A percentile compares a stretch with the other conserved stretches of the same genome.
Evolutionary conservation across 53 echinoderm and acorn worm species (phyloP).

Genomic region (Echinometra lucunter): DNA sequence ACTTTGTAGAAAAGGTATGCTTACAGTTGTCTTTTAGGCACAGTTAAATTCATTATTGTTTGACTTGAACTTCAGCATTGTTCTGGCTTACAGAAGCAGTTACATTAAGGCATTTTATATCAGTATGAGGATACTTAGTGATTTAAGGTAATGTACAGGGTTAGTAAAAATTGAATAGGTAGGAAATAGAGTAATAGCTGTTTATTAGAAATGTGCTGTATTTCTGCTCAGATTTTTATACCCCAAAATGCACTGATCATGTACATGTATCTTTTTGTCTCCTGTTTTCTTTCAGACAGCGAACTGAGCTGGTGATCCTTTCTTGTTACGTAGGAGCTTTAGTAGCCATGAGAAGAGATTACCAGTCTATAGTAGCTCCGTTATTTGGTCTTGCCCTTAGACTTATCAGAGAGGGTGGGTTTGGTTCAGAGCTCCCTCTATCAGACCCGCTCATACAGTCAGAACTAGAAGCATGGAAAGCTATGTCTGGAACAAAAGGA

Average conservation of each 20-base stretch:
- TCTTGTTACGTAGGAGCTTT: slow-evolving; percentile 87
- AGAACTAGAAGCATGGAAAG: slow-evolving; percentile 89
- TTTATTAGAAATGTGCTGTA: background rate
- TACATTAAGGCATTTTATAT: too few relatives aligned
- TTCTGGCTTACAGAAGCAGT: too few relatives aligned
- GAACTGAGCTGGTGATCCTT: slow-evolving; percentile 81
- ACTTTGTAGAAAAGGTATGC: too few relatives aligned
- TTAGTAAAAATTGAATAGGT: background rate
- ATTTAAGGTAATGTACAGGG: background rate
- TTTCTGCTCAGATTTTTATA: background rate
- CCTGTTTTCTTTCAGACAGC: slow-evolving; percentile 70
- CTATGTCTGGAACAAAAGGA: slow-evolving; percentile 34
- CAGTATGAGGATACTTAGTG: background rate
- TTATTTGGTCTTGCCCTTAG: slow-evolving; percentile 72
- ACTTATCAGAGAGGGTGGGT: slow-evolving; percentile 37
- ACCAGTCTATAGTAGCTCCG: slow-evolving; percentile 77
- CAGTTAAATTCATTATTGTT: too few relatives aligned
- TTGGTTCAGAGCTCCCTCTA: slow-evolving; percentile 75
- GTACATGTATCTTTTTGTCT: background rate
- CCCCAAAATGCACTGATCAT: background rate
- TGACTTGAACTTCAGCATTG: too few relatives aligned
- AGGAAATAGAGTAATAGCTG: background rate
- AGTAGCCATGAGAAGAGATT: slow-evolving; percentile 82
- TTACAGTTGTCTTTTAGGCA: too few relatives aligned
- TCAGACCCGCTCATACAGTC: slow-evolving; percentile 70